A percentile compares a stretch with the other conserved stretches of the same genome.
Evolutionary conservation across 2,888 invertebrate species (phyloP).

Genomic region (Tanaodytes sp.): DNA sequence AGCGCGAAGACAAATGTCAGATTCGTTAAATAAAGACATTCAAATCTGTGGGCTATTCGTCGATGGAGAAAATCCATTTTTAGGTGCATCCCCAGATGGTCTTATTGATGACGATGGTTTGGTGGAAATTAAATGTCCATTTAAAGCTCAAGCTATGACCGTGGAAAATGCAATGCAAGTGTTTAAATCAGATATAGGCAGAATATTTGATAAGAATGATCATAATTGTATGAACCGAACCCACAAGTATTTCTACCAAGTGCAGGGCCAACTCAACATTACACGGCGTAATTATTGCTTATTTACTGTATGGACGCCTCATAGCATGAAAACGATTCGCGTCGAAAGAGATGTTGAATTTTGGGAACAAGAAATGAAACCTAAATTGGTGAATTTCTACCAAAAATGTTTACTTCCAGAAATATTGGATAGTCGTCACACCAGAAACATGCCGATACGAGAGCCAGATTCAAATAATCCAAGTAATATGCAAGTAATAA

Average conservation of each 20-base stretch:
- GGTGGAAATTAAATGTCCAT: neutral
- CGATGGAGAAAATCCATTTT: neutral
- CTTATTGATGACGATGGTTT: neutral
- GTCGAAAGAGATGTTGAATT: constrained; percentile 51
- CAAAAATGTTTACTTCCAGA: constrained; percentile 55
- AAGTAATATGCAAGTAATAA: no score
- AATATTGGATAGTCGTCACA: constrained; percentile 44
- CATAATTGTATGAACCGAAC: neutral
- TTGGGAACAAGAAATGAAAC: constrained; percentile 47
- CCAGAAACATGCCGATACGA: neutral
- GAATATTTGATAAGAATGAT: neutral
- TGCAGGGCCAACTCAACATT: neutral
- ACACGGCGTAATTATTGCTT: constrained; percentile 47
- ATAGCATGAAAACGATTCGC: constrained; percentile 31
- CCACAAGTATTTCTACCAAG: neutral
- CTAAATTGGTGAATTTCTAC: constrained; percentile 47
- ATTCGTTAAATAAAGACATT: neutral
- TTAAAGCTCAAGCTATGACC: neutral
- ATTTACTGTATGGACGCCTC: constrained; percentile 54
- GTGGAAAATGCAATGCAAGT: neutral
- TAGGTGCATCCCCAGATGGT: no score
- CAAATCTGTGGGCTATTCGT: neutral
- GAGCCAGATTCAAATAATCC: constrained; percentile 6
- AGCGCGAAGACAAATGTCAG: no score
- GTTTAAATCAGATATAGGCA: neutral